These are phyloP conservation scores for Drosophila subobscura DNA, from an alignment of 1,140 invertebrate species.

Conservation along the genomic window DNA sequence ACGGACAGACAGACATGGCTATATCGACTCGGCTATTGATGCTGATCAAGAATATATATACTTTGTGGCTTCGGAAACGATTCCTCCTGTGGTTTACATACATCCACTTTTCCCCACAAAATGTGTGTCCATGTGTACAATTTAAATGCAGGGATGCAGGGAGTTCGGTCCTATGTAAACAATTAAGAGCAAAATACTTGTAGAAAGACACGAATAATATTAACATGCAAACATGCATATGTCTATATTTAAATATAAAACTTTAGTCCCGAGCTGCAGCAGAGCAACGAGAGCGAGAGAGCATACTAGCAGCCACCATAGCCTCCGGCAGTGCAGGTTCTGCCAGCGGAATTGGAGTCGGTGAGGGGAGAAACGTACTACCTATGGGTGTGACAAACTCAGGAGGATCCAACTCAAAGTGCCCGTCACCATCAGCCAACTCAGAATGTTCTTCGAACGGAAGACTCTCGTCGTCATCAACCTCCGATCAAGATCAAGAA, in stretches of 20 bases:
- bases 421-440: conserved; percentile 91
- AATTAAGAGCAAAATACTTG: too few relatives aligned
- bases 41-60: too few relatives aligned
- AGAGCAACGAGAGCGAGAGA: conserved; percentile 93
- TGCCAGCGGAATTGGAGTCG: conserved; percentile 11
- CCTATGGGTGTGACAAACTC: conserved; percentile 59
- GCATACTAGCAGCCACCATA: conserved; percentile 88
- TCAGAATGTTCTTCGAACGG: conserved; percentile 92
- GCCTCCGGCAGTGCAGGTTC: conserved; percentile 84
- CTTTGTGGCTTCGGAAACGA: too few relatives aligned
- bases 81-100: too few relatives aligned
- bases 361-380: conserved; percentile 82
- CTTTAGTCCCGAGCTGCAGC: conserved; percentile 91
- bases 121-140: too few relatives aligned
- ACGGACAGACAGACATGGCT: too few relatives aligned
- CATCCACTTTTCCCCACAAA: too few relatives aligned
- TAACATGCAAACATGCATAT: too few relatives aligned
- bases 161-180: too few relatives aligned
- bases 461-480: conserved; percentile 90
- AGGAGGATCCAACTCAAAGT: conserved; percentile 85
- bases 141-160: too few relatives aligned
- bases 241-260: neutral
- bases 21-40: too few relatives aligned
- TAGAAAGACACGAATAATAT: too few relatives aligned
- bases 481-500: conserved; percentile 86